Base-by-base conservation (phyloP, 1,140 invertebrate genomes). In the Drosophila nannoptera region DNA sequence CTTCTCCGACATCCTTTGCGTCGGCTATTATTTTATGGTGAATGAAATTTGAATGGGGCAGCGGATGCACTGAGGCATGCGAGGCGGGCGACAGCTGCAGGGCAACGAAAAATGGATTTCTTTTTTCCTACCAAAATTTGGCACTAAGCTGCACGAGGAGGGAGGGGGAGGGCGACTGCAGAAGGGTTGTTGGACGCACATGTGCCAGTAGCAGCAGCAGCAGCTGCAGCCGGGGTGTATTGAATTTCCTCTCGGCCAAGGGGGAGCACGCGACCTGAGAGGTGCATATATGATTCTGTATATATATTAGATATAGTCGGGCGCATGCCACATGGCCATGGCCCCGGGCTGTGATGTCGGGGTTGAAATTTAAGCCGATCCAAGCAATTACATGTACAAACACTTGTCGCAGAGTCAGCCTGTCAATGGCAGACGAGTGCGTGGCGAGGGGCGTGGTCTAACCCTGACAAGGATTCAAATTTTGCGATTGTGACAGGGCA, bases 381-480 rank as follows among this genome's bases (percentile, higher is more conserved):
- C 54, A 63, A 68, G 63, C 73, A 75, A 75, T 75, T 75, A 75
- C 64, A 75, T 72, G 73, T 45, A 75, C 73, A 75, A 75, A 75
- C 73, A 75, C 73, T 75, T 75, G 73, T 72, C 72, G 69, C 72
- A 72, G 72, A 63, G 73, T 72, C 73, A 75, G 73, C 73, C 73
- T 75, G 73, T 75, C 73, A 75, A 75, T 75, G 62, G 59, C 73
- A 75, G 22, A 22, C 48, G 53, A 70, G 62, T 66, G 56, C 58
- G 31, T 70, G 52, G 62, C 50, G 54, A 56, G 68, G 56, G 59
- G 62, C 50, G 54, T 52, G 68, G 56, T 53, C 66, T 50, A 71
- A 55, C 43, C 61, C 22, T 35, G 42, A 55, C 45, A 60, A 43
- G 48, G 49, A 22, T 4, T 38, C 11, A 45, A 36, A 59, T 46